These are phyloP conservation scores for Leucophenga maculata DNA, from an alignment of 2,888 invertebrate genomes.

Conservation along the genomic window DNA sequence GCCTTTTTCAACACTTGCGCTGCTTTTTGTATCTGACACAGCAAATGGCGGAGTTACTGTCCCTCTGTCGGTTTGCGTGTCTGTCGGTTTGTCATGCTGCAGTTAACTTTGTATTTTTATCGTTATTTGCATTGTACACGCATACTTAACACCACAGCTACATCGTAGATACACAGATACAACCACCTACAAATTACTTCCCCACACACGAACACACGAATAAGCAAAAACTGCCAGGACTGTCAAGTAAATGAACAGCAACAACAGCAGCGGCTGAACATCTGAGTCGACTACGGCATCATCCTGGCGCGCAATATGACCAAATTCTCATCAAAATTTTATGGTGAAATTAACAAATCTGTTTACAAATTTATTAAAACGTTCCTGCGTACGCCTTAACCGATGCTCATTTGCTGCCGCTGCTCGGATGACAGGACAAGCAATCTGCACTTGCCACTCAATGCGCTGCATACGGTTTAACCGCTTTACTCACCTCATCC, in stretches of 20 bases:
- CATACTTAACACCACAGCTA: slow-evolving; percentile 58
- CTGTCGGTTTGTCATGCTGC: slow-evolving; percentile 39
- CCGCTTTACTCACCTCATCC: background rate
- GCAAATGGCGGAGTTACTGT: background rate
- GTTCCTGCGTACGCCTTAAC: slow-evolving; percentile 41
- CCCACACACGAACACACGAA: background rate
- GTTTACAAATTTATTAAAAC: slow-evolving; percentile 73
- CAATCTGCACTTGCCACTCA: background rate
- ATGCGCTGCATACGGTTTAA: no score
- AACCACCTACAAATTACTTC: slow-evolving; percentile 11
- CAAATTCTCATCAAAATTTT: slow-evolving; percentile 72
- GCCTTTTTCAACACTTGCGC: background rate
- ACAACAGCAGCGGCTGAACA: slow-evolving; percentile 8
- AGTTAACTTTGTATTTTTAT: slow-evolving; percentile 67
- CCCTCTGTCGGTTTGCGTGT: slow-evolving; percentile 1
- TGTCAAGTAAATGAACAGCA: slow-evolving; percentile 22
- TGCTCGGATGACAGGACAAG: background rate
- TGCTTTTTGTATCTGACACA: background rate
- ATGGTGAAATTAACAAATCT: slow-evolving; percentile 73
- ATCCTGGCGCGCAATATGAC: slow-evolving; percentile 58
- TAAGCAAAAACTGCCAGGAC: no score
- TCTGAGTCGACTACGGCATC: slow-evolving; percentile 20
- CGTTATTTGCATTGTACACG: slow-evolving; percentile 65
- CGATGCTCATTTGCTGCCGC: background rate
- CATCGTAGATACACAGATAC: slow-evolving; percentile 33